Percentiles rank a stretch among this genome's conserved stretches.
Conservation (phyloP, 92 coral and sea anemone genomes). For the Metridium senile region DNA sequence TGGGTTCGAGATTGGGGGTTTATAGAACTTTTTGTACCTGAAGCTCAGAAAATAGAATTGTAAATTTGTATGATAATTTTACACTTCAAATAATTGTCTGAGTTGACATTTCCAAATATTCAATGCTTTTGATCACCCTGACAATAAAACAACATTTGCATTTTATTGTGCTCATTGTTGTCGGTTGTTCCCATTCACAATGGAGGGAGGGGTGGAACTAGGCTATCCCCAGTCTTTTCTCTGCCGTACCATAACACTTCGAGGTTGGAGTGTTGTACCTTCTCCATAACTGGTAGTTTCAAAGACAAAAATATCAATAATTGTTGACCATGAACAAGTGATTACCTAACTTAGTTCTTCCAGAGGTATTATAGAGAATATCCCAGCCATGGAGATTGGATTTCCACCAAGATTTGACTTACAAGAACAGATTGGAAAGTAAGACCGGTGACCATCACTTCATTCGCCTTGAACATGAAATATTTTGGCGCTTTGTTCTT, state of each 20-base stretch:
- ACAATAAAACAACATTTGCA: neutral
- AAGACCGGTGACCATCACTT: slow-evolving; percentile 34
- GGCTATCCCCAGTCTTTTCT: slow-evolving; percentile 19
- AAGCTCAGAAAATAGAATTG: too few species aligned
- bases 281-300: neutral
- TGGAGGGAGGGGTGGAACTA: slow-evolving; percentile 44
- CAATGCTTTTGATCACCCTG: neutral
- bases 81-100: too few species aligned
- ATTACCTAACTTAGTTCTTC: slow-evolving; percentile 5
- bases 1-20: too few species aligned
- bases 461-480: slow-evolving; percentile 1
- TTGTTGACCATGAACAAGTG: slow-evolving; percentile 28
- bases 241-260: slow-evolving; percentile 15
- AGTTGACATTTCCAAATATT: neutral
- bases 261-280: slow-evolving; percentile 21
- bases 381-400: slow-evolving; percentile 80
- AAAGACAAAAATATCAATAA: neutral
- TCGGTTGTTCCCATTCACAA: neutral
- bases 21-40: too few species aligned
- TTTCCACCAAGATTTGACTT: slow-evolving; percentile 96
- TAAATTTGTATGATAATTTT: too few species aligned
- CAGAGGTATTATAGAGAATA: slow-evolving; percentile 28
- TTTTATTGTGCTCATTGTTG: slow-evolving; percentile 1
- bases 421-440: slow-evolving; percentile 99
- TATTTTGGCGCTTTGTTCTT: neutral